phyloP scores from a whole-genome alignment of 2,113 vertebrate species.

The Rattus rattus region DNA sequence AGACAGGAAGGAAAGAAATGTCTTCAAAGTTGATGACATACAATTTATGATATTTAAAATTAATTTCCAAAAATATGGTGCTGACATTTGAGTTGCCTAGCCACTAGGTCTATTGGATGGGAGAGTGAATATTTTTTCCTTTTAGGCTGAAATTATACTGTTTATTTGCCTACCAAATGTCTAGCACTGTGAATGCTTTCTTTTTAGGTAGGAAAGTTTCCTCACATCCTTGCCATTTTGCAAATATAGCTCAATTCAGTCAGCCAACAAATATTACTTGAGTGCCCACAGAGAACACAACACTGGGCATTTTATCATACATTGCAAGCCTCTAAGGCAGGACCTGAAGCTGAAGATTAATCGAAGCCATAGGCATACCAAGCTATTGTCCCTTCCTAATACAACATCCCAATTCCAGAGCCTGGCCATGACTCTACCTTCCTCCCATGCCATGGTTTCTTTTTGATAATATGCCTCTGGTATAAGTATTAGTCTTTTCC shows the following conservation, averaged over 20 bases:
- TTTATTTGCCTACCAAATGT: slow-evolving; percentile 80
- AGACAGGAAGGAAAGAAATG: slow-evolving; percentile 57
- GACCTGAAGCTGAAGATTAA: slow-evolving; percentile 12
- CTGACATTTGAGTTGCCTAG: slow-evolving; percentile 75
- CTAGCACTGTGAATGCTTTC: slow-evolving; percentile 79
- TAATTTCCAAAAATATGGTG: slow-evolving; percentile 67
- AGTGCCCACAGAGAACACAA: slow-evolving; percentile 62
- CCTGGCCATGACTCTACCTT: background rate
- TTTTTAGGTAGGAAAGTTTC: slow-evolving; percentile 80
- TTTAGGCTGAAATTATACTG: slow-evolving; percentile 78
- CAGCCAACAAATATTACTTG: slow-evolving; percentile 76
- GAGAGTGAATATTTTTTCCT: slow-evolving; percentile 76
- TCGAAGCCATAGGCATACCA: slow-evolving; percentile 4
- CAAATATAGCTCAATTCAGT: slow-evolving; percentile 79
- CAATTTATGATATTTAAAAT: slow-evolving; percentile 78
- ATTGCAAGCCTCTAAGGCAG: slow-evolving; percentile 41
- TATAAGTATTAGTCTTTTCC: background rate
- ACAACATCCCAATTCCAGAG: background rate
- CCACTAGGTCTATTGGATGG: slow-evolving; percentile 65
- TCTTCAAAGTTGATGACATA: slow-evolving; percentile 65
- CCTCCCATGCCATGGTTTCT: background rate
- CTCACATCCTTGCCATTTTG: slow-evolving; percentile 79
- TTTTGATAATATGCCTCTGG: slow-evolving; percentile 10
- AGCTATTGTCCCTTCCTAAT: slow-evolving; percentile 15
- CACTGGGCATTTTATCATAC: slow-evolving; percentile 70